Percentiles rank a stretch among this genome's conserved stretches.
These are phyloP conservation scores for Morpho achilles DNA, from an alignment of 2,888 invertebrate genomes.

Conservation along the genomic window DNA sequence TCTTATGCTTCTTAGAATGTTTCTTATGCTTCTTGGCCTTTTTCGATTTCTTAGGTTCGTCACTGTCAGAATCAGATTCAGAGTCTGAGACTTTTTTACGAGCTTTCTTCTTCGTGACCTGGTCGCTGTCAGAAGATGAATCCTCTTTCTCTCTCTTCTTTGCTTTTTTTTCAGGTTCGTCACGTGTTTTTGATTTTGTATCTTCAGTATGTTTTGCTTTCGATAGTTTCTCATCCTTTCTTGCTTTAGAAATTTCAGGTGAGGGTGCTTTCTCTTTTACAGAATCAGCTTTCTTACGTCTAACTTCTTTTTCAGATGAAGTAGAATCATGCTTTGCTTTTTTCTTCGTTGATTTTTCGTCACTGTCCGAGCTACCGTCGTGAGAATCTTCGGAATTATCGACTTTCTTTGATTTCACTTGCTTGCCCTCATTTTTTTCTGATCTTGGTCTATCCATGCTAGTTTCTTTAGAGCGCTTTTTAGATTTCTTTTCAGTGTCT, in stretches of 20 bases:
- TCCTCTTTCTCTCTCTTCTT: conserved; percentile 81
- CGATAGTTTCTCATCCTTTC: conserved; percentile 59
- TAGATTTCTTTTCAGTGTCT: conserved; percentile 63
- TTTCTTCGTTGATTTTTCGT: conserved; percentile 75
- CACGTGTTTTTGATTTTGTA: conserved; percentile 75
- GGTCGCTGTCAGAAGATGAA: conserved; percentile 73
- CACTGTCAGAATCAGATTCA: conserved; percentile 82
- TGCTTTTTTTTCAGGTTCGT: conserved; percentile 80
- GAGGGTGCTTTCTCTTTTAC: conserved; percentile 58
- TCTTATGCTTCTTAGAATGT: conserved; percentile 91
- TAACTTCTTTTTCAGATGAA: conserved; percentile 64
- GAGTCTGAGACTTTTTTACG: conserved; percentile 81
- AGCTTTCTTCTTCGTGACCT: conserved; percentile 72
- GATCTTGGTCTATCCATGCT: conserved; percentile 55
- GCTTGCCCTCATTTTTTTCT: conserved; percentile 58
- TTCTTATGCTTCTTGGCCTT: conserved; percentile 92
- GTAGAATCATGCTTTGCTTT: conserved; percentile 66
- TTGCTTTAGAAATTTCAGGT: conserved; percentile 57
- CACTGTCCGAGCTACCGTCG: conserved; percentile 69
- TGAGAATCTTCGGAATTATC: conserved; percentile 67
- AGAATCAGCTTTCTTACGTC: conserved; percentile 60
- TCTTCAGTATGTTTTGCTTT: conserved; percentile 77
- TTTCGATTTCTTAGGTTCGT: conserved; percentile 82
- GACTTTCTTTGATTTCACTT: conserved; percentile 55
- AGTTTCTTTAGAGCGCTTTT: conserved; percentile 60